A percentile compares a stretch with the other conserved stretches of the same genome.
These are phyloP conservation scores for Drosophila atripex DNA, from an alignment of 2,888 invertebrate species.

Conservation along the genomic window DNA sequence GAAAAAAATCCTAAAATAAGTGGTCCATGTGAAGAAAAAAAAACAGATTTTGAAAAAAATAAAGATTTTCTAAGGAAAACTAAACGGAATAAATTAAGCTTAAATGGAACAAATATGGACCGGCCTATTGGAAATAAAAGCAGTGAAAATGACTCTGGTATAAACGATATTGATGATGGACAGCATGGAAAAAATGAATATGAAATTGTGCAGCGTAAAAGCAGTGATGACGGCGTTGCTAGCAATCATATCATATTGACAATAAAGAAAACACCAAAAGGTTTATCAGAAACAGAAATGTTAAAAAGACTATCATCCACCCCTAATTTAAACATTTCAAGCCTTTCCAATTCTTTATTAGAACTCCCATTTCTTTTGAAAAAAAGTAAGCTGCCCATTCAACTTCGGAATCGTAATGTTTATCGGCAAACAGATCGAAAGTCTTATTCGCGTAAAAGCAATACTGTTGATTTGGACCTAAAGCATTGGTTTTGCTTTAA, in stretches of 20 bases:
- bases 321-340: neutral
- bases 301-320: conserved; percentile 1
- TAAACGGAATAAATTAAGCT: conserved; percentile 70
- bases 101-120: conserved; percentile 58
- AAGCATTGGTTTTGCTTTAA: conserved; percentile 53
- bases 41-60: conserved; percentile 4
- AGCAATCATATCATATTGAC: conserved; percentile 81
- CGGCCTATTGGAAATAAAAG: conserved; percentile 54
- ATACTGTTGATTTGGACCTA: conserved; percentile 47
- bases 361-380: neutral
- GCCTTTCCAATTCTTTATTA: neutral
- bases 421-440: conserved; percentile 5
- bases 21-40: conserved; percentile 2
- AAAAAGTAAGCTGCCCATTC: conserved; percentile 6
- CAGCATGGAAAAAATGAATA: conserved; percentile 68
- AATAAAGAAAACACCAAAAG: conserved; percentile 81
- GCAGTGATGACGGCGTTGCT: conserved; percentile 18
- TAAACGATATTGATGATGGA: conserved; percentile 50
- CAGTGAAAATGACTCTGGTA: conserved; percentile 54
- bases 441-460: neutral
- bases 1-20: conserved; percentile 49
- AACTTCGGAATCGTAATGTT: conserved; percentile 21
- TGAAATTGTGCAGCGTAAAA: conserved; percentile 67
- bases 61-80: conserved; percentile 18
- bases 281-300: conserved; percentile 50